These are phyloP conservation scores for Ailurus styani DNA, from an alignment of 2,113 vertebrate genomes.

Conservation along the genomic window DNA sequence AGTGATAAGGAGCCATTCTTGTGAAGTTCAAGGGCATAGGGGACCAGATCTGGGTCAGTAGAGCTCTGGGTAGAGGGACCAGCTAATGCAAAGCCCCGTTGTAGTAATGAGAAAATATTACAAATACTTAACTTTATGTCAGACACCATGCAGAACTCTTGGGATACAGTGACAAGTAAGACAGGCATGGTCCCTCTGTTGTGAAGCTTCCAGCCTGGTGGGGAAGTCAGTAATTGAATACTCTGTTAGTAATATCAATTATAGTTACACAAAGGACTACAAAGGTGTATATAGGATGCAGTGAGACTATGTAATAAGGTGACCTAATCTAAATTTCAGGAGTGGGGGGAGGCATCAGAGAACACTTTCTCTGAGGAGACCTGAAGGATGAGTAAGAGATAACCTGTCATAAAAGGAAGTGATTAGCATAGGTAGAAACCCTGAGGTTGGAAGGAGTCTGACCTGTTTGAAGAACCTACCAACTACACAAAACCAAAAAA, in stretches of 20 bases:
- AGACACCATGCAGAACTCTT: not conserved
- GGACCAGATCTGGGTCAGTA: not conserved
- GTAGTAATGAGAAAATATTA: not conserved
- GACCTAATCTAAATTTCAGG: not conserved
- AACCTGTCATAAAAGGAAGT: not conserved
- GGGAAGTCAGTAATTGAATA: constrained; percentile 6
- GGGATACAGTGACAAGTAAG: not conserved
- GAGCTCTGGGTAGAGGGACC: not conserved
- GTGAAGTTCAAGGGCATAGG: not conserved
- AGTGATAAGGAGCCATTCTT: not conserved
- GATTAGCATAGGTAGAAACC: not conserved
- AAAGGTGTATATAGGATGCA: not conserved
- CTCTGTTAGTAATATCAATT: not conserved
- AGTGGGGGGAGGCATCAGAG: not conserved
- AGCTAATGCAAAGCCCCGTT: not conserved
- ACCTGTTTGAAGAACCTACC: not conserved
- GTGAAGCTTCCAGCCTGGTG: not conserved
- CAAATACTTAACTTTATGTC: not conserved
- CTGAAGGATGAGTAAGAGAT: not conserved
- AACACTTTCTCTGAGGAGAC: not conserved
- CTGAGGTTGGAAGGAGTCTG: constrained; percentile 12
- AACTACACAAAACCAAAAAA: not conserved
- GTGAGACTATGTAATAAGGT: not conserved
- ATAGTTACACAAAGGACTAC: not conserved
- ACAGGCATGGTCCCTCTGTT: not conserved